phyloP scores from a whole-genome alignment of 2,113 vertebrate genomes.

The Phasianus colchicus region DNA sequence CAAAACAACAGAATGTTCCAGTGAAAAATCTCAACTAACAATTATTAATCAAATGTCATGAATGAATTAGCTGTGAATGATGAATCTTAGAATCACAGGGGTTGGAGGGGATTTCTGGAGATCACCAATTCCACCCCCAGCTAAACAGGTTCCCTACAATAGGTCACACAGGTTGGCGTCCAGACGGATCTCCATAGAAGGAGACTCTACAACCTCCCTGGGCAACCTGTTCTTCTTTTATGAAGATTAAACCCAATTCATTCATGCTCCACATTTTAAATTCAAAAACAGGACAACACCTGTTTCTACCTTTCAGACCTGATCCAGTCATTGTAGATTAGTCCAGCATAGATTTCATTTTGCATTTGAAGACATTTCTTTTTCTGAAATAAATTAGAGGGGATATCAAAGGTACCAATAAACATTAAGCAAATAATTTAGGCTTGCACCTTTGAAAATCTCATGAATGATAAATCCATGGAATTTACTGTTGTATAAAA shows the following conservation, averaged over 20 bases:
- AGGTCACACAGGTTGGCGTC: too few species aligned
- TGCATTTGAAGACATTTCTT: neutral
- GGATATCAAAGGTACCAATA: slow-evolving; percentile 5
- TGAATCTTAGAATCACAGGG: neutral
- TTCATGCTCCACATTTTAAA: neutral
- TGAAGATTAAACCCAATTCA: neutral
- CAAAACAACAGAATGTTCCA: neutral
- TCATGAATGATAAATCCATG: neutral
- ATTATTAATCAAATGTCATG: neutral
- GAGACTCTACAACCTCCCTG: too few species aligned
- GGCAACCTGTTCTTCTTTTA: too few species aligned
- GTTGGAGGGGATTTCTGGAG: too few species aligned
- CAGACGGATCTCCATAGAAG: too few species aligned
- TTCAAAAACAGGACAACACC: neutral
- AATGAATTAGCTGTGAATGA: neutral
- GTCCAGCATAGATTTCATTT: neutral
- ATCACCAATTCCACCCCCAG: too few species aligned
- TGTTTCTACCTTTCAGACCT: neutral
- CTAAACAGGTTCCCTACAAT: too few species aligned
- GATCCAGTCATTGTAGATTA: neutral
- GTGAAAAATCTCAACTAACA: neutral
- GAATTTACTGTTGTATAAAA: neutral
- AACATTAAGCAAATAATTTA: neutral
- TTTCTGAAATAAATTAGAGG: slow-evolving; percentile 6
- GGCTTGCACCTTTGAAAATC: neutral